A percentile compares a stretch with the other conserved stretches of the same genome.
Conservation (phyloP, 2,113 vertebrate genomes). For the Odobenus rosmarus region DNA sequence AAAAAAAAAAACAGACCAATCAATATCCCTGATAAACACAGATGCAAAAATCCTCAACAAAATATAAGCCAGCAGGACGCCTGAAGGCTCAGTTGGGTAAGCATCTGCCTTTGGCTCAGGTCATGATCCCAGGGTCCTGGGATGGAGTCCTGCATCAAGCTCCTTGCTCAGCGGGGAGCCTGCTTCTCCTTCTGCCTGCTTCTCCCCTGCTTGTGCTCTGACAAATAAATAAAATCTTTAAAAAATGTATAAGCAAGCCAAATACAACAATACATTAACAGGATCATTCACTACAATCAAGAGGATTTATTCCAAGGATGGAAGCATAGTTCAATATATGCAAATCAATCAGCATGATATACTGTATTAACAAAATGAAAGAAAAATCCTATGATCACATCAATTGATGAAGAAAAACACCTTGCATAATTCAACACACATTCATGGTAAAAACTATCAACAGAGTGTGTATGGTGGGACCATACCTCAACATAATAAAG, state of each 20-base stretch:
- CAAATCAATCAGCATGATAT: neutral
- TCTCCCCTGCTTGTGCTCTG: neutral
- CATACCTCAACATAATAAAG: neutral
- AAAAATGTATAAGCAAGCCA: neutral
- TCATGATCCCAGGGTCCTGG: neutral
- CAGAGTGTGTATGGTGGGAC: neutral
- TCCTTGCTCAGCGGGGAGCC: neutral
- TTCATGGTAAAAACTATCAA: neutral
- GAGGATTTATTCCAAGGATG: neutral
- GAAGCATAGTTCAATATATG: neutral
- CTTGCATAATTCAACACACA: neutral
- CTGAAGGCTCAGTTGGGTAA: neutral
- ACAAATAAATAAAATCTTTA: neutral
- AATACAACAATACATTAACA: neutral
- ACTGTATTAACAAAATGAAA: neutral
- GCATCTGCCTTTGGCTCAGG: neutral
- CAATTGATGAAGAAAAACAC: neutral
- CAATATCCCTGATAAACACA: neutral
- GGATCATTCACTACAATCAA: neutral
- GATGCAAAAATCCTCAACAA: neutral
- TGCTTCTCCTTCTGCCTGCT: neutral
- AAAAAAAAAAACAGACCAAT: neutral
- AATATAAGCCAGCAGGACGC: neutral
- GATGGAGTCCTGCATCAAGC: neutral
- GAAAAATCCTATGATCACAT: neutral